phyloP scores from a whole-genome alignment of 2,888 invertebrate genomes.

The Drosophila neonasuta region DNA sequence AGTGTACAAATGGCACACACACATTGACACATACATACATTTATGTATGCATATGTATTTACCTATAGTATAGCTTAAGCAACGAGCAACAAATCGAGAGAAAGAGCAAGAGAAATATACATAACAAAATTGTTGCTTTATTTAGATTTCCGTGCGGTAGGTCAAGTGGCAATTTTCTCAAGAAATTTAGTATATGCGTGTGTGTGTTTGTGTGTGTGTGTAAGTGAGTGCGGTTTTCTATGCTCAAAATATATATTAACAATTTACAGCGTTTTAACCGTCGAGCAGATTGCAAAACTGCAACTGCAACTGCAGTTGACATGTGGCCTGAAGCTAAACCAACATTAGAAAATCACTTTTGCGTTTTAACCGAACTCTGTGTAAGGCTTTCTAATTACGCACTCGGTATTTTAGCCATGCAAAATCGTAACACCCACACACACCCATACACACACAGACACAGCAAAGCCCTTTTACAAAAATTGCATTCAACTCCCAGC shows the following conservation, averaged over 20 bases:
- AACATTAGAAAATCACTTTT: conserved; percentile 9
- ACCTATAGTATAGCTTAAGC: conserved; percentile 2
- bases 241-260: conserved; percentile 7
- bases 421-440: conserved; percentile 5
- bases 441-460: neutral
- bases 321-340: conserved; percentile 7
- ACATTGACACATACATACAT: neutral
- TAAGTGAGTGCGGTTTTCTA: conserved; percentile 2
- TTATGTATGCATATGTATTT: conserved; percentile 2
- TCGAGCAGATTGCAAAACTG: neutral
- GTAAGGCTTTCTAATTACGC: conserved; percentile 1
- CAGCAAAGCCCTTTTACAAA: neutral
- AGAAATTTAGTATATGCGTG: conserved; percentile 21
- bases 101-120: conserved; percentile 33
- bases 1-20: conserved; percentile 10
- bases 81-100: conserved; percentile 27
- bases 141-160: conserved; percentile 74
- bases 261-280: conserved; percentile 1
- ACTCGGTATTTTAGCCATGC: conserved; percentile 4
- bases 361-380: neutral
- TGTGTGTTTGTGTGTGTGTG: conserved; percentile 1
- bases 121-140: conserved; percentile 61
- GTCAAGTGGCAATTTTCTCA: conserved; percentile 73
- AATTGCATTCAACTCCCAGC: conserved; percentile 5
- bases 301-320: conserved; percentile 7